Base-by-base conservation (phyloP, 2,888 invertebrate genomes). In the Pyrochroa serraticornis region DNA sequence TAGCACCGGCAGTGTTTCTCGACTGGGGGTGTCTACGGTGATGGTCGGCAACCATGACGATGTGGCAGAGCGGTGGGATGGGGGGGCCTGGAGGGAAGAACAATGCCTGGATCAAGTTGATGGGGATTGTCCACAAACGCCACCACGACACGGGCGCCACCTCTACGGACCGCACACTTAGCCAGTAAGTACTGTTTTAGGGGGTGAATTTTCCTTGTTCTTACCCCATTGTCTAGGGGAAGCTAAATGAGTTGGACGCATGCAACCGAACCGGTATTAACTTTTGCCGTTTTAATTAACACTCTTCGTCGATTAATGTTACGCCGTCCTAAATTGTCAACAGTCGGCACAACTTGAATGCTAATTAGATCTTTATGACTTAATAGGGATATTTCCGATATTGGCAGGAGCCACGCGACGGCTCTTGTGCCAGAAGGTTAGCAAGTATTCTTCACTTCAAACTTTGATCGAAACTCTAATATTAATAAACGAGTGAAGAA, bases 31-130 rank as follows among this genome's bases (percentile, higher is more conserved):
- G 59, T 60, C 52, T 60, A 66, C 69, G 68, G 73, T 76, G 67
- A 74, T 76, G 74, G 70, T 63, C 75, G 68, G 72, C 72, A 80
- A 80, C 74, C 75, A 85, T 85, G 84, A 85, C 86, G 81, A 89
- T 89, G 89, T 89, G 89, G 89, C 89, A 89, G 82, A 88, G 88
- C 81, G 84, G 22, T 22, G 22, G 84, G 77, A 88, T 88, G 80
- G 88, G 88, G 83, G 87, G 88, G 76, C 86, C 86, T 81, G 88
- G 88, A 78, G 86, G 84, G 74, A 84, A 85, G 77, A 89, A 89
- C 84, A 90, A 90, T 80, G 89, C 90, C 73, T 90, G 90, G 90
- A 88, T 90, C 87, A 90, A 90, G 78, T 81, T 90, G 68, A 90
- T 90, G 90, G 90, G 90, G 75, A 89, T 89, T 75, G 89, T 89